A percentile compares a stretch with the other conserved stretches of the same genome.
Evolutionary conservation across 2,113 vertebrate species (phyloP).

Genomic region (Caretta caretta): DNA sequence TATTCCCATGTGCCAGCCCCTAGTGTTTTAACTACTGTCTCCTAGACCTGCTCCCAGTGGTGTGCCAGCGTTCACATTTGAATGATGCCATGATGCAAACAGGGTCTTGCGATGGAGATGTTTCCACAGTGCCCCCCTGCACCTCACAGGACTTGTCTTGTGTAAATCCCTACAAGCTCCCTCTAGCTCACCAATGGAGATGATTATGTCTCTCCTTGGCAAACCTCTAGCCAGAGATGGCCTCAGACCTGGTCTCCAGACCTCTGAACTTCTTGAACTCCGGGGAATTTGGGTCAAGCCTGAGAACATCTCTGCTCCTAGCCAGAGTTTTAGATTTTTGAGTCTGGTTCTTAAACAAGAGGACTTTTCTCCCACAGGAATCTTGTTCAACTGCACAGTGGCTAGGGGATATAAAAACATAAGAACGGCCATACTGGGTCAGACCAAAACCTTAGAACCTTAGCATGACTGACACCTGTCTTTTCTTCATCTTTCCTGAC

Average conservation of each 20-base stretch:
- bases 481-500: not conserved
- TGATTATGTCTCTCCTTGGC: not conserved
- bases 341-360: not conserved
- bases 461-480: not conserved
- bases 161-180: not conserved
- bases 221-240: not conserved
- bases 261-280: not conserved
- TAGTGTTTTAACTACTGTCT: rapidly evolving
- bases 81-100: not conserved
- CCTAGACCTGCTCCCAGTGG: not conserved
- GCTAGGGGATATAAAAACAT: not conserved
- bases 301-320: not conserved
- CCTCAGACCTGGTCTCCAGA: not conserved
- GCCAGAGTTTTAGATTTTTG: not conserved
- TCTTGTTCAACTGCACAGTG: not conserved
- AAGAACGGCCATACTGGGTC: not conserved
- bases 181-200: not conserved
- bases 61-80: not conserved
- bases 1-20: rapidly evolving
- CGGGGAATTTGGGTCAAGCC: not conserved
- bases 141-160: not conserved
- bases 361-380: not conserved
- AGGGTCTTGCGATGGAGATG: rapidly evolving
- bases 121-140: rapidly evolving
- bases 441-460: not conserved